Evolutionary conservation across 2,113 vertebrate species (phyloP), one percentile per base, ranked within the genome.

Genomic region (Hippocampus mohnikei): DNA sequence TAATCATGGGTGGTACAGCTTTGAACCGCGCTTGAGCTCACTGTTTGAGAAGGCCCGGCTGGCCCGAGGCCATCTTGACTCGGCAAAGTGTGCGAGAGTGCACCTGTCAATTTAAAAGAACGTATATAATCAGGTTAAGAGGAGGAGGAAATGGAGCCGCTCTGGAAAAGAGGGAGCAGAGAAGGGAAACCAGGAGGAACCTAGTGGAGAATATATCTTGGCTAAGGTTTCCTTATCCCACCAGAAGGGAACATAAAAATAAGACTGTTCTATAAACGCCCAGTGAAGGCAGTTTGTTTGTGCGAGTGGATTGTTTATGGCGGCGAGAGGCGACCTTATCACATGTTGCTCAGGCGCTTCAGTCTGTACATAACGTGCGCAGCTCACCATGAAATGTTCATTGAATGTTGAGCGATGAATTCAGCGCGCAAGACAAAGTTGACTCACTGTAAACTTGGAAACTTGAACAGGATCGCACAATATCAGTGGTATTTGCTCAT

Each of bases 31-130:
- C 73, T 80, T 79, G 72, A 85, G 76, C 46, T 76, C 70, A 29
- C 40, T 23, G 58, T 73, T 78, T 76, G 79, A 89, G 84, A 72
- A 89, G 15, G 73, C 15, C 56, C 62, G 11, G 16, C 69, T 90
- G 87, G 89, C 90, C 41, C 3, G 15, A 46, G 52, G 85, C 88
- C 87, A 89, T 83, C 65, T 84, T 81, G 73, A 88, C 87, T 90
- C 74, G 84, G 77, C 85, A 72, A 81, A 84, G 46, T 70, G 64
- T 67, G 20, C 70, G 46, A 71, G 63, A 62, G 82, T 73, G 74
- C 62, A 71, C 67, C 63, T 80, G 68, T 63, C 65, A 69, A 79
- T 81, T 83, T 83, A 58, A 72, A 73, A 73, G 67, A 58, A 72
- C 72, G 66, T 85, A 53, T 62, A 61, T 88, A 90, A 90, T 87